Base-by-base conservation (phyloP, 2,113 vertebrate species). In the Sinosuthora webbiana region DNA sequence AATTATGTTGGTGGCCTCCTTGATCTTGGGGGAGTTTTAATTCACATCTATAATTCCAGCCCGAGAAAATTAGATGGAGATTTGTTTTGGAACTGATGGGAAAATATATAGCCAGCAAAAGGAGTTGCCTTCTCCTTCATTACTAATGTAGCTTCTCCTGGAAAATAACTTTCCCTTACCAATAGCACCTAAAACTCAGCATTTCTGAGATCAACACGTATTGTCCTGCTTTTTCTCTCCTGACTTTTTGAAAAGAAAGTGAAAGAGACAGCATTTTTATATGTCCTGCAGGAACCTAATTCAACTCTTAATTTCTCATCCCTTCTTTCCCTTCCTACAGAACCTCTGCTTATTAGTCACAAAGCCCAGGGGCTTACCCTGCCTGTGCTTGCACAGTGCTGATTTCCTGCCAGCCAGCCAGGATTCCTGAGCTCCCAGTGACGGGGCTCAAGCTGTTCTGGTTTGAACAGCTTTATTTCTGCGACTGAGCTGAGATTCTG, bases 1-100 rank as follows among this genome's bases (percentile, higher is more conserved):
- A 96, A 75, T 91, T 87, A 92, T 63, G 75, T 44, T 87, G 68
- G 91, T 94, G 62, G 62, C 69, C 74, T 92, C 42, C 74, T 90
- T 96, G 83, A 91, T 90, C 90, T 95, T 94, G 91, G 60, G 94
- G 90, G 93, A 96, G 95, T 96, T 94, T 94, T 96, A 95, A 93
- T 96, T 93, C 77, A 84, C 13, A 4, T 84, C 75, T 92, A 45
- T 90, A 94, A 91, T 62, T 89, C 77, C 74, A 90, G 23, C 33
- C 44, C 10, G 39, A 70, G 87, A 81, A 96, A 79, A 91, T 95
- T 88, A 96, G 86, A 68, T 0, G 1, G 42, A 86, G 71, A 80
- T 97, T 94, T 97, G 90, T 96, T 97, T 95, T 91, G 83, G 77
- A 96, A 28, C 64, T 97, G 94, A 95, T 94, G 74, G 60, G 79